Conservation (phyloP, 2,113 vertebrate species). For the Silurus meridionalis region DNA sequence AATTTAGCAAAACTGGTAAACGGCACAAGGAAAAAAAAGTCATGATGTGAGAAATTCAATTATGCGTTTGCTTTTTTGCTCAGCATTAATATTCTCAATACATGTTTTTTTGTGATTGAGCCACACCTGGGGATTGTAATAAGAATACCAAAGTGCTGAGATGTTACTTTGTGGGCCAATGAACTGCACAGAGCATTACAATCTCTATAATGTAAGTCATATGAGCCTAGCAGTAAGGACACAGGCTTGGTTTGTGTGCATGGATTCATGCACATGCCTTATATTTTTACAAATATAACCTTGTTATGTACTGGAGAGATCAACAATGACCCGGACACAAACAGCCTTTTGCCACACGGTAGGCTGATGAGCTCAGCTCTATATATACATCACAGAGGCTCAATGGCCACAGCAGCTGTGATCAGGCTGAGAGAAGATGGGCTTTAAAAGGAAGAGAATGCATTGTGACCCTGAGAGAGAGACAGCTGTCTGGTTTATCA, state of each 20-base stretch:
- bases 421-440: slow-evolving; percentile 47
- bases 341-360: slow-evolving; percentile 38
- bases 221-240: background rate
- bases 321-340: slow-evolving; percentile 38
- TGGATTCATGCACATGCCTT: background rate
- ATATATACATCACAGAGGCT: slow-evolving; percentile 50
- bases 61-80: background rate
- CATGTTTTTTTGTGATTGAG: background rate
- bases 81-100: slow-evolving; percentile 29
- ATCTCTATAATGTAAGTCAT: background rate
- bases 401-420: slow-evolving; percentile 45
- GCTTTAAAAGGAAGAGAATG: slow-evolving; percentile 83
- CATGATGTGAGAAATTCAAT: slow-evolving; percentile 35
- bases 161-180: background rate
- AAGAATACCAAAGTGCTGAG: background rate
- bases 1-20: slow-evolving; percentile 38
- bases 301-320: slow-evolving; percentile 13
- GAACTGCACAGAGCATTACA: background rate
- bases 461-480: slow-evolving; percentile 71
- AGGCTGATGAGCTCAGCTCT: slow-evolving; percentile 49
- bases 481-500: slow-evolving; percentile 81
- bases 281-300: background rate
- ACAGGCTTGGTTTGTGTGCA: background rate
- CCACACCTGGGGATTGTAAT: background rate
- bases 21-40: background rate